These are phyloP conservation scores for Columba guinea DNA, from an alignment of 2,797 vertebrate genomes.

Conservation along the genomic window DNA sequence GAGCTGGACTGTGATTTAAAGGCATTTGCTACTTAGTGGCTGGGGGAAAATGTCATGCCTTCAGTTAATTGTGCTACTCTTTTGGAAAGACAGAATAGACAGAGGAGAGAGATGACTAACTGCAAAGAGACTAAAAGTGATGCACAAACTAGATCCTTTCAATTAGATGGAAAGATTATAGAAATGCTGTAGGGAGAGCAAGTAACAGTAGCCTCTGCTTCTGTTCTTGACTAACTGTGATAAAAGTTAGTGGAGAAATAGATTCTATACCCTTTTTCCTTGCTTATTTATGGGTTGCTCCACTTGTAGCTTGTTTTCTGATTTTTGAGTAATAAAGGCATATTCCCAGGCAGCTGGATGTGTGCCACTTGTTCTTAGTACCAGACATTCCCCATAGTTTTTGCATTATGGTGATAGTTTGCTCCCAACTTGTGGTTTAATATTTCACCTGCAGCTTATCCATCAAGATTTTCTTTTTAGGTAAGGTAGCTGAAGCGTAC, in stretches of 20 bases:
- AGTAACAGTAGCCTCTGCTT: not conserved
- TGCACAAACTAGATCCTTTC: not conserved
- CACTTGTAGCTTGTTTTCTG: not conserved
- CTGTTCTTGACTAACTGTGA: not conserved
- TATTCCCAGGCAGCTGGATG: not conserved
- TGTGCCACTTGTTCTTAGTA: not conserved
- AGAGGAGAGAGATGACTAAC: accelerated
- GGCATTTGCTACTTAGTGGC: not conserved
- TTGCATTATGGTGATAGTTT: not conserved
- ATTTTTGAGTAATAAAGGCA: not conserved
- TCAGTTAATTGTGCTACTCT: not conserved
- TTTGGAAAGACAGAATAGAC: not conserved
- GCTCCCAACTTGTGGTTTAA: not conserved
- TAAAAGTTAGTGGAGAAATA: not conserved
- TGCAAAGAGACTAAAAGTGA: not conserved
- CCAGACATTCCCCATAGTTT: not conserved
- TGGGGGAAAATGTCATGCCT: not conserved
- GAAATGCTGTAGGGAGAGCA: not conserved
- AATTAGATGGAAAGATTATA: not conserved
- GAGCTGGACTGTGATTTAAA: not conserved
- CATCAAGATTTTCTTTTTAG: not conserved
- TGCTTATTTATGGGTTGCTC: not conserved
- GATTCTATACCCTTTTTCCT: not conserved
- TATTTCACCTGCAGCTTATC: not conserved
- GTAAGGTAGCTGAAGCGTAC: not conserved